Percentiles rank a stretch among this genome's conserved stretches.
These are phyloP conservation scores for Sebastolobus altivelis DNA, from an alignment of 2,797 vertebrate species.

Conservation along the genomic window DNA sequence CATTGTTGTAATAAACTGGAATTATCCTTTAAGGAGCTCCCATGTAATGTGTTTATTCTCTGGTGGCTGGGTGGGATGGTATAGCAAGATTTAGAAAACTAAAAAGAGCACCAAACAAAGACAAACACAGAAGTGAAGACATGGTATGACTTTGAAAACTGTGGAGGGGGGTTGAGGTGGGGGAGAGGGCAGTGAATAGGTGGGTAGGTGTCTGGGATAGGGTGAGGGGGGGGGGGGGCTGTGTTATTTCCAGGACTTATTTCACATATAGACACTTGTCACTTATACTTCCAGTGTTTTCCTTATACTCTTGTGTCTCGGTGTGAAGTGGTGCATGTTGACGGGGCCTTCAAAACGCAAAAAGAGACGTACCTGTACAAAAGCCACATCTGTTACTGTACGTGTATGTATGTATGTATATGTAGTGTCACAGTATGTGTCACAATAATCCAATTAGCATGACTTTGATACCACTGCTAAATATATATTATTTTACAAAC, in stretches of 20 bases:
- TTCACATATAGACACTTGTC: conserved; percentile 95
- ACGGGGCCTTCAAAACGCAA: conserved; percentile 69
- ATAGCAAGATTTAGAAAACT: conserved; percentile 51
- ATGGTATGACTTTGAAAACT: conserved; percentile 85
- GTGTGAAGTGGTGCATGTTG: conserved; percentile 75
- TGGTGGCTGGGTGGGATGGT: too few relatives aligned
- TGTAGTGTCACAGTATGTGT: conserved; percentile 4
- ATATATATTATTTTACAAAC: neutral
- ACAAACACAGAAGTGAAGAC: conserved; percentile 73
- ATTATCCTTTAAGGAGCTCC: neutral
- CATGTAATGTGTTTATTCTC: neutral
- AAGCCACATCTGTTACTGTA: conserved; percentile 26
- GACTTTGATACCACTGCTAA: conserved; percentile 35
- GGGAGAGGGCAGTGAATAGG: neutral
- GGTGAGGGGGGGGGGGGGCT: conserved; percentile 20
- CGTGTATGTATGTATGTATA: conserved; percentile 27
- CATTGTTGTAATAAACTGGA: neutral
- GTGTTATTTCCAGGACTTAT: conserved; percentile 85
- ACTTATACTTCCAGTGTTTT: conserved; percentile 97
- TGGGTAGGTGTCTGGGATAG: conserved; percentile 80
- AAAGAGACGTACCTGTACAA: conserved; percentile 45
- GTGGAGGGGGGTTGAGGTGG: conserved; percentile 39
- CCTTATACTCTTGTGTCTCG: conserved; percentile 70
- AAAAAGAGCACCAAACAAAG: conserved; percentile 79
- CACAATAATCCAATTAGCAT: neutral